Conservation (phyloP, 2,113 vertebrate genomes). For the Trochalopteron elliotii region DNA sequence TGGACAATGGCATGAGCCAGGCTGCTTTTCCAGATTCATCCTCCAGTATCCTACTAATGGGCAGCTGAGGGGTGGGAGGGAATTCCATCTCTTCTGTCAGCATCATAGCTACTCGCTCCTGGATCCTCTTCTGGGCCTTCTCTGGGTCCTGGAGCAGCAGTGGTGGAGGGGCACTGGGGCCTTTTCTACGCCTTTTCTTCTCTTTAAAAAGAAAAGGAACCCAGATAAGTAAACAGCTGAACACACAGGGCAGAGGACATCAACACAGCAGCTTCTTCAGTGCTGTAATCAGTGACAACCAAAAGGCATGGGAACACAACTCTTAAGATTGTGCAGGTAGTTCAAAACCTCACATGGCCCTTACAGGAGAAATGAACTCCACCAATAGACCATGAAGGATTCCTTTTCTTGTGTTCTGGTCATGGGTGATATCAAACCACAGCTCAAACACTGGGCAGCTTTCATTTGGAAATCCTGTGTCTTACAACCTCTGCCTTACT, state of each 20-base stretch:
- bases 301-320: not conserved
- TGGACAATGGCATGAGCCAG: not conserved
- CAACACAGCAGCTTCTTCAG: not conserved
- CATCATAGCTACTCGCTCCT: conserved; percentile 82
- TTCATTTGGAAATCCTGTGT: not conserved
- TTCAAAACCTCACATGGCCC: not conserved
- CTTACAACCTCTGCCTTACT: not conserved
- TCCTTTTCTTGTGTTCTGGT: not conserved
- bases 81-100: conserved; percentile 68
- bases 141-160: conserved; percentile 83
- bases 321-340: not conserved
- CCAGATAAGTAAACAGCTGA: not conserved
- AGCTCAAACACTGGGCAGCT: not conserved
- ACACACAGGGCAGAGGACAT: not conserved
- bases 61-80: conserved; percentile 77
- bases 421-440: not conserved
- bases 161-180: conserved; percentile 64
- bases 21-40: not conserved
- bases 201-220: conserved; percentile 62
- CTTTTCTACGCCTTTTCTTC: conserved; percentile 74
- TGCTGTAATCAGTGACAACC: not conserved
- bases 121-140: conserved; percentile 68
- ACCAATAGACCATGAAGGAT: not conserved
- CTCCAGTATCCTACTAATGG: conserved; percentile 74
- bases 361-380: not conserved